A percentile compares a stretch with the other conserved stretches of the same genome.
phyloP scores from a whole-genome alignment of 1,140 invertebrate species.

The Bombyx mandarina region DNA sequence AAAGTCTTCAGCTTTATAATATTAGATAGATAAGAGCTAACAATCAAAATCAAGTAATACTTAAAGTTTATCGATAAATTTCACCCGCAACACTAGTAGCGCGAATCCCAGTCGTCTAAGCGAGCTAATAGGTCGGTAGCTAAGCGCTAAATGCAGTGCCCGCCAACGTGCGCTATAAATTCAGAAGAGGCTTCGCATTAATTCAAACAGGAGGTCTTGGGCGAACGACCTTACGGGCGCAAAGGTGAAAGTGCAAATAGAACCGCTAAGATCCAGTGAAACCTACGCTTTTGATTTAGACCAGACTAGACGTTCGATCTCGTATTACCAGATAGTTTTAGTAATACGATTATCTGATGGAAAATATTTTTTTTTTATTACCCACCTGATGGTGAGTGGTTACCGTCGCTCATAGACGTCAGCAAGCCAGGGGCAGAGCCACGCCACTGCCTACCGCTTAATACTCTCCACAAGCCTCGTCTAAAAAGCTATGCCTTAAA shows the following conservation, averaged over 20 bases:
- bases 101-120: constrained; percentile 3
- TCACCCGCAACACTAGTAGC: background rate
- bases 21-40: too few relatives aligned
- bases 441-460: too few relatives aligned
- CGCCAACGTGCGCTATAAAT: constrained; percentile 36
- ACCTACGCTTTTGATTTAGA: too few relatives aligned
- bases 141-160: constrained; percentile 19
- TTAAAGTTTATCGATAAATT: constrained; percentile 2
- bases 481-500: too few relatives aligned
- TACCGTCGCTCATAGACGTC: too few relatives aligned
- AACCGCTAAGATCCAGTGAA: too few relatives aligned
- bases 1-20: too few relatives aligned
- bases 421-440: too few relatives aligned
- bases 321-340: background rate
- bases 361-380: background rate
- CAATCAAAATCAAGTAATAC: too few relatives aligned
- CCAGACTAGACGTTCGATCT: background rate
- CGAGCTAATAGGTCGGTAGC: constrained; percentile 16
- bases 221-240: constrained; percentile 1
- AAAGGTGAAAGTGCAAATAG: constrained; percentile 1
- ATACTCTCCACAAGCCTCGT: too few relatives aligned
- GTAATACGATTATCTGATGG: background rate
- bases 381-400: too few relatives aligned
- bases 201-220: constrained; percentile 8
- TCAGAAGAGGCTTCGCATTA: constrained; percentile 18